Base-by-base conservation (phyloP, 1,140 invertebrate genomes). In the Tetranychus urticae region DNA sequence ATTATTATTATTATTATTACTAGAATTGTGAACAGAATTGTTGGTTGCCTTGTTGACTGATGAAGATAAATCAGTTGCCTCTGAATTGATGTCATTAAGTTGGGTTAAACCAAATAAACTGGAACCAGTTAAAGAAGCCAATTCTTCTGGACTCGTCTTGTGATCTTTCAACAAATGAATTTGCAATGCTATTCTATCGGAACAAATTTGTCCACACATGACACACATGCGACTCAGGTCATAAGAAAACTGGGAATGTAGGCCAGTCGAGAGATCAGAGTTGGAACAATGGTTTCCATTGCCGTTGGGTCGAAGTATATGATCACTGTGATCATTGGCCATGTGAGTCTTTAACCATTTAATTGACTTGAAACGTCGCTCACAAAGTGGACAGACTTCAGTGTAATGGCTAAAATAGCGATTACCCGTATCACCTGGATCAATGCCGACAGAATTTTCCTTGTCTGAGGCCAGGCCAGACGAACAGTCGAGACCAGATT, bases 311-410 rank as follows among this genome's bases (percentile, higher is more conserved):
- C 33, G 60, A 3, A 63, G 12, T 8, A 63, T 31, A 12, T 76
- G 70, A 66, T 83, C 79, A 1, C 82, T 82, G 68, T 94, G 90
- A 65, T 94, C 89, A 56, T 82, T 82, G 48, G 87, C 73, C 57
- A 94, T 72, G 72, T 94, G 90, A 0, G 84, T 83, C 65, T 88
- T 86, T 52, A 94, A 73, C 80, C 87, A 91, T 64, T 93, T 89
- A 36, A 81, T 79, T 64, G 84, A 91, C 58, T 88, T 79, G 72
- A 94, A 94, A 60, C 87, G 79, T 8, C 86, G 78, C 62, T 81
- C 82, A 69, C 90, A 94, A 10, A 93, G 77, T 5, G 85, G 81
- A 74, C 90, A 94, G 0, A 83, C 79, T 72, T 87, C 84, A 55
- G 80, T 81, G 64, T 81, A 83, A 65, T 82, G 80, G 4, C 77